These are phyloP conservation scores for Hippotragus niger DNA, from an alignment of 2,113 vertebrate genomes.

Conservation along the genomic window DNA sequence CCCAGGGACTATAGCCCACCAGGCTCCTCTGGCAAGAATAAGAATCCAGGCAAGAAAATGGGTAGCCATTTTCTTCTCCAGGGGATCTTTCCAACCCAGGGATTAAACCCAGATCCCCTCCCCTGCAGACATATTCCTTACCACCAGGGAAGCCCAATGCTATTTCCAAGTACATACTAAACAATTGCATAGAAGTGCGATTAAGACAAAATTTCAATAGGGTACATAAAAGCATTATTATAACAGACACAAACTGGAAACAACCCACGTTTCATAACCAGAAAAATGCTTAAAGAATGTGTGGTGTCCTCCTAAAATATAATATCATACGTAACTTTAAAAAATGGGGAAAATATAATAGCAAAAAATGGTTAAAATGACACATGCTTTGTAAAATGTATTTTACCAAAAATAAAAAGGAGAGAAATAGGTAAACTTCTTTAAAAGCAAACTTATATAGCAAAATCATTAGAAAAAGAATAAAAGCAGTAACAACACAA, in stretches of 20 bases:
- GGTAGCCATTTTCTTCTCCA: neutral
- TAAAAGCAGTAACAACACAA: neutral
- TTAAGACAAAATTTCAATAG: neutral
- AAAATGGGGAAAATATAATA: neutral
- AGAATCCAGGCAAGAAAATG: neutral
- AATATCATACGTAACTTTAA: neutral
- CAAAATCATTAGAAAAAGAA: neutral
- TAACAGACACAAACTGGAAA: neutral
- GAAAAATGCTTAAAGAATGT: neutral
- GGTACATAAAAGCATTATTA: neutral
- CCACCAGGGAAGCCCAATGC: neutral
- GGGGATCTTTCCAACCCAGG: neutral
- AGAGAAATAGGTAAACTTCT: neutral
- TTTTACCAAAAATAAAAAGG: neutral
- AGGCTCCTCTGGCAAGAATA: neutral
- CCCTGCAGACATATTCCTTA: neutral
- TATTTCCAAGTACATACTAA: neutral
- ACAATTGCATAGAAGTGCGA: neutral
- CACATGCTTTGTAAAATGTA: neutral
- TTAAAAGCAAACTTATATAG: neutral
- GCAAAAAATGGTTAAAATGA: neutral
- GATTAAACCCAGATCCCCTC: neutral
- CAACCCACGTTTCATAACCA: rapidly evolving
- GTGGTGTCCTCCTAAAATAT: neutral
- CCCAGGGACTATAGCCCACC: neutral